Conservation (phyloP, 2,797 vertebrate genomes). For the Artibeus lituratus region DNA sequence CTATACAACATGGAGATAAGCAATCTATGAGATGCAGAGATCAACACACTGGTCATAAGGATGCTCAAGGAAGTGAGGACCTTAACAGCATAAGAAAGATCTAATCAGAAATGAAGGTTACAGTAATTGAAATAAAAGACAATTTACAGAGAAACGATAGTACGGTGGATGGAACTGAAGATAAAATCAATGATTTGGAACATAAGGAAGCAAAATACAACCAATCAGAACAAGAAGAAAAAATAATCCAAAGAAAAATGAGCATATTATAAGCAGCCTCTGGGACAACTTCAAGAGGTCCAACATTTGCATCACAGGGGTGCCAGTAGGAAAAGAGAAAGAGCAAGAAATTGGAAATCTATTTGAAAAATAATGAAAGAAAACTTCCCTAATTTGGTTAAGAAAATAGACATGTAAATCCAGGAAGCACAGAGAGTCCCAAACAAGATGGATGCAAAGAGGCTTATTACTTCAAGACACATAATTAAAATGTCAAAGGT, state of each 20-base stretch:
- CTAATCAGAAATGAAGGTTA: too few species aligned
- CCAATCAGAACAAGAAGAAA: too few species aligned
- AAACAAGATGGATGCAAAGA: not conserved
- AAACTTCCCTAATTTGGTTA: not conserved
- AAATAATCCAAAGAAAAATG: not conserved
- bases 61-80: not conserved
- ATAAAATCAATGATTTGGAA: too few species aligned
- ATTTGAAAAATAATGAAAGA: not conserved
- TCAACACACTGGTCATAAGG: not conserved
- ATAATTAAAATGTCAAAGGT: not conserved
- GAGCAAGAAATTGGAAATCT: not conserved
- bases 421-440: not conserved
- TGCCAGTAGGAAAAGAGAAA: not conserved
- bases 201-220: too few species aligned
- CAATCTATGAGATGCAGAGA: not conserved
- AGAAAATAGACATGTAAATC: not conserved
- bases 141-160: too few species aligned
- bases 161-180: too few species aligned
- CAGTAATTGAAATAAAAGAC: too few species aligned
- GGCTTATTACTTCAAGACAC: not conserved
- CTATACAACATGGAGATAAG: not conserved
- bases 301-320: not conserved
- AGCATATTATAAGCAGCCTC: not conserved
- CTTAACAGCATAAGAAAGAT: not conserved
- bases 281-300: not conserved